phyloP scores from a whole-genome alignment of 2,113 vertebrate species.

The Phasianus colchicus region DNA sequence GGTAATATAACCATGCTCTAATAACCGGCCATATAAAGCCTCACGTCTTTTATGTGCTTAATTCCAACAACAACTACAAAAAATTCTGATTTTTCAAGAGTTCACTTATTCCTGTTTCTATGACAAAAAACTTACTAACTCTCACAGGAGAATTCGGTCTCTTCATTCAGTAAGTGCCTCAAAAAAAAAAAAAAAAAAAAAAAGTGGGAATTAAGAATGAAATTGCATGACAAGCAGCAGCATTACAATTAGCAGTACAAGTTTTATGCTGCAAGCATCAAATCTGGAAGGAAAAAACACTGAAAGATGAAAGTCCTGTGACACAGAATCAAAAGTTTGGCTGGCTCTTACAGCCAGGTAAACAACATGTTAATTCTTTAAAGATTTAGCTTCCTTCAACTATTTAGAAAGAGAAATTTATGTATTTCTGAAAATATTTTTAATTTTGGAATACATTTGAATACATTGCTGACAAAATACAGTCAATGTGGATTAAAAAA shows the following conservation, averaged over 20 bases:
- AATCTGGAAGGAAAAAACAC: background rate
- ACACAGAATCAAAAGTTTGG: background rate
- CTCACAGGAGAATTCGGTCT: background rate
- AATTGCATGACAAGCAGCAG: background rate
- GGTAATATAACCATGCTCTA: background rate
- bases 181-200: background rate
- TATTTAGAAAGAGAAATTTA: background rate
- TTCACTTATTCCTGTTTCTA: background rate
- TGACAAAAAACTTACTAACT: background rate
- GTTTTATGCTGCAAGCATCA: background rate
- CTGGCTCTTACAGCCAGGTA: background rate
- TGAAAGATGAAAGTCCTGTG: background rate
- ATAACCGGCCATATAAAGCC: background rate
- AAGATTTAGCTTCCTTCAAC: background rate
- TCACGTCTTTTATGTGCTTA: background rate
- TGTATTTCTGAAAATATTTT: background rate
- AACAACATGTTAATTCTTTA: background rate
- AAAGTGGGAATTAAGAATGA: slow-evolving; percentile 3
- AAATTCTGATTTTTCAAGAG: background rate
- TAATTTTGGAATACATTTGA: background rate
- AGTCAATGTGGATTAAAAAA: background rate
- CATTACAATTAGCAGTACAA: background rate
- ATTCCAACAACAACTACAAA: background rate
- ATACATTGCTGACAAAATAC: background rate
- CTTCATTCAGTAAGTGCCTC: background rate